Conservation (phyloP, 2,888 invertebrate genomes). For the Linyphia triangularis region DNA sequence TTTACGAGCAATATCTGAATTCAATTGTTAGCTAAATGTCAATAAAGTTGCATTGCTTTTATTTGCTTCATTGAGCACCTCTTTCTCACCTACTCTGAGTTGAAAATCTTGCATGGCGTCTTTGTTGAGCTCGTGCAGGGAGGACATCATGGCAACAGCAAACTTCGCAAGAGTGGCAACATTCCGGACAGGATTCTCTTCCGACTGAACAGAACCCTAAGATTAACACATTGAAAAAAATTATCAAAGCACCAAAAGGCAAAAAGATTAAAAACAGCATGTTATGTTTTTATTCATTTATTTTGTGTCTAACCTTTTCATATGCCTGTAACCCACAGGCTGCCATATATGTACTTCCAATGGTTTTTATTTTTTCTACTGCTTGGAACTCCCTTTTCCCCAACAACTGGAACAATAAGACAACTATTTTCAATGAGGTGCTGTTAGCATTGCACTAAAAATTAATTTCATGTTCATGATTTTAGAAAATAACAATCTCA, state of each 20-base stretch:
- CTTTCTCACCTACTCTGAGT: conserved; percentile 85
- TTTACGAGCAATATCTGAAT: too few species aligned
- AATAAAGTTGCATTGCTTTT: too few species aligned
- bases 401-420: conserved; percentile 78
- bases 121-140: conserved; percentile 83
- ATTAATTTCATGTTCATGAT: not conserved
- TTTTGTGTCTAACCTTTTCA: conserved; percentile 21
- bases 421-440: not conserved
- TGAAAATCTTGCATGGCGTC: conserved; percentile 83
- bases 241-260: not conserved
- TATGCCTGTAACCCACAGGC: conserved; percentile 76
- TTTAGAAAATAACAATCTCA: not conserved
- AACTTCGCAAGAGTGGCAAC: conserved; percentile 84
- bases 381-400: conserved; percentile 79
- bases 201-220: conserved; percentile 57
- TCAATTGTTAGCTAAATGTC: too few species aligned
- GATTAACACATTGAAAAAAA: not conserved
- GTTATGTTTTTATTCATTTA: not conserved
- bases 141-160: conserved; percentile 86
- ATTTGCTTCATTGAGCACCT: not conserved
- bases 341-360: conserved; percentile 81
- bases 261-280: not conserved
- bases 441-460: not conserved
- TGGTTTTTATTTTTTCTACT: conserved; percentile 81
- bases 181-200: conserved; percentile 78